Evolutionary conservation across 92 coral and sea anemone species (phyloP), one percentile per base, ranked within the genome.

Genomic region (Bergia sp.): DNA sequence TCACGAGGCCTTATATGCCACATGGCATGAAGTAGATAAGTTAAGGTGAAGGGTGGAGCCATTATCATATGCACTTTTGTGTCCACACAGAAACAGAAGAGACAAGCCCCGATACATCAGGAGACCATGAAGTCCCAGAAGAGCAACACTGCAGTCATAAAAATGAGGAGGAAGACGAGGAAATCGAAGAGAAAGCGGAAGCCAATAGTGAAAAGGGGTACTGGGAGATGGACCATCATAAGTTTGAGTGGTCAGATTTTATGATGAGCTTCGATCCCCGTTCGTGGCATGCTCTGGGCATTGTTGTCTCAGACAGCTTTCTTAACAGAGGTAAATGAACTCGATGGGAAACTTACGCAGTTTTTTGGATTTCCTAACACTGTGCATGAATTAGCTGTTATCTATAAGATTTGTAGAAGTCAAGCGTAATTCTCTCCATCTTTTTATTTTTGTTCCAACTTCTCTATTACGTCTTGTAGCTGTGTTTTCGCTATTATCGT

Each of bases 241-340:
- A 91, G 92, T 97, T 97, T 91, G 95, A 95, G 77, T 97, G 99
- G 99, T 94, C 97, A 43, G 95, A 84, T 41, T 94, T 94, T 65
- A 93, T 96, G 95, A 95, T 91, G 91, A 81, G 79, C 41, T 90
- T 90, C 55, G 95, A 93, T 87, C 94, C 99, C 7, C 92, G 92
- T 37, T 97, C 99, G 9, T 97, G 98, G 99, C 99, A 97, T 67
- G 93, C 99, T 6, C 92, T 97, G 37, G 98, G 99, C 64, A 86
- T 95, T 7, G 94, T 93, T 67, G 92, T 94, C 1, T 93, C 94
- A 79, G 98, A 95, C 29, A 97, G 97, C 77, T 97, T 95, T 79
- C 80, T 97, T 66, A 80, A 96, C 21, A 97, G 91, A 94, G 98
- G 99, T 95, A 85, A 9, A 86, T 16, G 39, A 72, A 44, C 55